phyloP scores from a whole-genome alignment of 2,797 vertebrate genomes.

The Sardinella longiceps region DNA sequence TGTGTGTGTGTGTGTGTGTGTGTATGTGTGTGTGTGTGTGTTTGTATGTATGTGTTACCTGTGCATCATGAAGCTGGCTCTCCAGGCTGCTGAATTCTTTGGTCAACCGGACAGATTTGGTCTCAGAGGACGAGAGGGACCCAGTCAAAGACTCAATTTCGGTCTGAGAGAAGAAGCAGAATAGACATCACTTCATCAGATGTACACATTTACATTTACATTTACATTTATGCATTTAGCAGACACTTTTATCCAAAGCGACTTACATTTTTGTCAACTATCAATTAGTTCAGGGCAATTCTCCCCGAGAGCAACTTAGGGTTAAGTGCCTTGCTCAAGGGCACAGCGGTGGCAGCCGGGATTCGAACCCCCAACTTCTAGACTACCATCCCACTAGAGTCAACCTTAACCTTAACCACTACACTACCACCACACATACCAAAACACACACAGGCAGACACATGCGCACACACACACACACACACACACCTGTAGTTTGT shows the following conservation, averaged over 20 bases:
- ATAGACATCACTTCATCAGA: neutral
- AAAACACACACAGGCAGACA: neutral
- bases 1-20: neutral
- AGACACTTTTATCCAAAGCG: no score
- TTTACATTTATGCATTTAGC: no score
- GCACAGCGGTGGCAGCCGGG: no score
- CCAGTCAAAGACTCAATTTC: conserved; percentile 82
- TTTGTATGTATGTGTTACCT: conserved; percentile 71
- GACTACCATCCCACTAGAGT: no score
- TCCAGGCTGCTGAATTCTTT: conserved; percentile 87
- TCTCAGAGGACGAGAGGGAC: conserved; percentile 79
- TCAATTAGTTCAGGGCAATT: no score
- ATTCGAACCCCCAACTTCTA: no score
- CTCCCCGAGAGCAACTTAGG: no score
- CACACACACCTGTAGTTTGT: conserved; percentile 82
- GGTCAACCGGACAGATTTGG: conserved; percentile 80
- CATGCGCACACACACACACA: neutral
- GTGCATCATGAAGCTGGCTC: conserved; percentile 84
- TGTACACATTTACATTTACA: no score
- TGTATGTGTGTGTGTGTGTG: conserved; percentile 17
- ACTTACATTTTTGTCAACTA: no score
- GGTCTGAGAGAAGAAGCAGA: conserved; percentile 63
- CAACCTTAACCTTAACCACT: no score
- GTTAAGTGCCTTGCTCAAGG: no score
- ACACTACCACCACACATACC: no score